These are phyloP conservation scores for Hypolimnas misippus DNA, from an alignment of 2,888 invertebrate genomes.

Conservation along the genomic window DNA sequence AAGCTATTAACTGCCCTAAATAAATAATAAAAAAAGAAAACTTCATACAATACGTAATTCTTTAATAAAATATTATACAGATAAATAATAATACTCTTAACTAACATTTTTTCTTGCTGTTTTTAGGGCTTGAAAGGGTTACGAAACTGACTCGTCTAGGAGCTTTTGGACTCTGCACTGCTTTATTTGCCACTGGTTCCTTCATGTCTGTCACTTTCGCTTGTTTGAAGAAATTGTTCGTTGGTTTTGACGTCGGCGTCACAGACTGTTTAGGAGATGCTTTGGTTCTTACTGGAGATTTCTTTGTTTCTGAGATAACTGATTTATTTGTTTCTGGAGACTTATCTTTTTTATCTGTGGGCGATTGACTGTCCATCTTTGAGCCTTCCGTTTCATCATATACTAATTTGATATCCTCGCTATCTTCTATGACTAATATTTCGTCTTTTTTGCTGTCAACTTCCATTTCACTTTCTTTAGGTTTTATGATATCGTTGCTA, in stretches of 20 bases:
- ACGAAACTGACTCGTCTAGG: constrained; percentile 89
- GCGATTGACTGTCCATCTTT: constrained; percentile 39
- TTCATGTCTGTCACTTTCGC: constrained; percentile 70
- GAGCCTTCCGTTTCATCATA: constrained; percentile 73
- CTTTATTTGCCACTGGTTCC: constrained; percentile 51
- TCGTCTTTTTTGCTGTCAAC: constrained; percentile 42
- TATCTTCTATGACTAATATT: constrained; percentile 60
- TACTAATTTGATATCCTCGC: constrained; percentile 82
- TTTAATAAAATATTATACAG: constrained; percentile 13
- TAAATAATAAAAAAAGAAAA: neutral
- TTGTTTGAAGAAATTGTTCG: constrained; percentile 57
- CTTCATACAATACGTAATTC: neutral
- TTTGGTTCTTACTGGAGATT: neutral
- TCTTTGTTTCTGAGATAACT: constrained; percentile 15
- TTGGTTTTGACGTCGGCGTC: constrained; percentile 26
- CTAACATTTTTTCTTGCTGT: constrained; percentile 75
- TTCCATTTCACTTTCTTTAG: constrained; percentile 51
- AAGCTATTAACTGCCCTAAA: neutral
- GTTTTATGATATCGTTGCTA: constrained; percentile 66
- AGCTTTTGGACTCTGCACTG: constrained; percentile 76
- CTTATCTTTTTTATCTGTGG: constrained; percentile 40
- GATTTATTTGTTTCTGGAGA: constrained; percentile 24
- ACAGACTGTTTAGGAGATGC: constrained; percentile 33
- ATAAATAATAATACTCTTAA: constrained; percentile 2
- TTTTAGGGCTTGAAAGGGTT: constrained; percentile 91